Conservation (phyloP, 2,113 vertebrate species). For the Sinosuthora webbiana region DNA sequence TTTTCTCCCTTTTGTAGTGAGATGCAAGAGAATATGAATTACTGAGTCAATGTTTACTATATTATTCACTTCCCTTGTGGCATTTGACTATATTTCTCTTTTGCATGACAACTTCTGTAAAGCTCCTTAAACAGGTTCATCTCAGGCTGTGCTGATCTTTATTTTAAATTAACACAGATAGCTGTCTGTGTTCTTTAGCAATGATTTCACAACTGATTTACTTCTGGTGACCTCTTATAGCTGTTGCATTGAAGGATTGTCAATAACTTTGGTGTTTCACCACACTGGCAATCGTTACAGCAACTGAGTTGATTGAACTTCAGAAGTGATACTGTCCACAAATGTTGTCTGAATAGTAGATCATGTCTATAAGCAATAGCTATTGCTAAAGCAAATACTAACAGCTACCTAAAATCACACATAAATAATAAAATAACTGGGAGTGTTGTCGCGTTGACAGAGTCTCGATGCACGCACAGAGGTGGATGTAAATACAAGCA, state of each 20-base stretch:
- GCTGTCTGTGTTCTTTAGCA: background rate
- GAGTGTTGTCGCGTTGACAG: rapidly evolving
- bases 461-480: rapidly evolving
- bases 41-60: background rate
- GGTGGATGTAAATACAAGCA: rapidly evolving
- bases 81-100: background rate
- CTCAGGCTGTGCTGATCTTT: background rate
- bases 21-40: background rate
- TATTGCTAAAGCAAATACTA: background rate
- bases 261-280: background rate
- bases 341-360: background rate
- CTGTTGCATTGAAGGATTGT: background rate
- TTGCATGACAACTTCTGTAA: background rate
- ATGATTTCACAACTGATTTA: background rate
- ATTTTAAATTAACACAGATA: background rate
- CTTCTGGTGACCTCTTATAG: background rate
- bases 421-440: background rate
- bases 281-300: rapidly evolving
- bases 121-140: background rate
- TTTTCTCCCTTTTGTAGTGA: background rate
- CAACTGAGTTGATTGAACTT: background rate
- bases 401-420: background rate
- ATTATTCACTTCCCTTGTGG: background rate
- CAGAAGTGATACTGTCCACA: background rate
- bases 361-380: background rate